These are phyloP conservation scores for Lathamus discolor DNA, from an alignment of 2,113 vertebrate genomes.

Conservation along the genomic window DNA sequence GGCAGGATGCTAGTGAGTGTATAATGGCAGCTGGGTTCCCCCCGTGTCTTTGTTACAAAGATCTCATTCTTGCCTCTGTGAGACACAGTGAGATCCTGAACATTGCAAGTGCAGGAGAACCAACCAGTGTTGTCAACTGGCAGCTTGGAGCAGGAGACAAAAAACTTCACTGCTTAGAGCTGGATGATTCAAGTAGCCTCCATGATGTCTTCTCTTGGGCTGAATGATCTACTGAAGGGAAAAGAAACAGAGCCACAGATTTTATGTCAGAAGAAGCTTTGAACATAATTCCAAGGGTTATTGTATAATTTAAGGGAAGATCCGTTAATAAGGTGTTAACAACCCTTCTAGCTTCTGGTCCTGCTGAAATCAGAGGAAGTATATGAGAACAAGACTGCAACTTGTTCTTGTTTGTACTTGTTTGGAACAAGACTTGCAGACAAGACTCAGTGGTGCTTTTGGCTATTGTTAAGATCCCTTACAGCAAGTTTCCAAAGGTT, in stretches of 20 bases:
- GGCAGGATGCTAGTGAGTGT: background rate
- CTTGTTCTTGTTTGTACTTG: background rate
- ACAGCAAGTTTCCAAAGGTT: background rate
- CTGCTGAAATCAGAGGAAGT: background rate
- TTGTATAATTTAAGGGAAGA: background rate
- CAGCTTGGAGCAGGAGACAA: background rate
- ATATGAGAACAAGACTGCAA: background rate
- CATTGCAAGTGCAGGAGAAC: background rate
- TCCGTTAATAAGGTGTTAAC: background rate
- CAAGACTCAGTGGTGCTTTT: background rate
- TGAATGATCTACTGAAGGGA: background rate
- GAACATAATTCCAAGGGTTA: background rate
- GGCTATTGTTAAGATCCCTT: background rate
- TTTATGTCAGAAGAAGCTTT: background rate
- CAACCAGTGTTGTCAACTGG: background rate
- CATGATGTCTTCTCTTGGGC: background rate
- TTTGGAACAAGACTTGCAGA: background rate
- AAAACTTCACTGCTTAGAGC: background rate
- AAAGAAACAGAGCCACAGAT: background rate
- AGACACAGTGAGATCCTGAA: background rate
- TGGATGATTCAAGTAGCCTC: background rate
- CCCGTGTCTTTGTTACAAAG: background rate
- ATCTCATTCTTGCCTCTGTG: background rate
- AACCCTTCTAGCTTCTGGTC: background rate
- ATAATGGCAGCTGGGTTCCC: background rate